A percentile compares a stretch with the other conserved stretches of the same genome.
Evolutionary conservation across 2,888 invertebrate genomes (phyloP).

Genomic region (Atherix ibis): DNA sequence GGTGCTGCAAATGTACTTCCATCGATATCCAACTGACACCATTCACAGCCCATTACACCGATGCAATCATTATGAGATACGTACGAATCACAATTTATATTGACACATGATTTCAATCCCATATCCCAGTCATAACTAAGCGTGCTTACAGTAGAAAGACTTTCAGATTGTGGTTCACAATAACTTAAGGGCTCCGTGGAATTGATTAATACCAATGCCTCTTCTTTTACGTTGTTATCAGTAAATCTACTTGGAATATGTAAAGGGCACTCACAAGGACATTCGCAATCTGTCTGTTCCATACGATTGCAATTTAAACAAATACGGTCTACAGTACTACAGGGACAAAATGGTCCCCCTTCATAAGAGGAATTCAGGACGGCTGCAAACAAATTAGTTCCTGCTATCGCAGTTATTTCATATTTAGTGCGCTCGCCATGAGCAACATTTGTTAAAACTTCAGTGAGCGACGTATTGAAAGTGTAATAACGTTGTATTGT

Average conservation of each 20-base stretch:
- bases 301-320: constrained; percentile 86
- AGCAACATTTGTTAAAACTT: constrained; percentile 64
- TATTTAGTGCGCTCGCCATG: constrained; percentile 81
- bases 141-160: constrained; percentile 18
- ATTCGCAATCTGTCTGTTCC: constrained; percentile 90
- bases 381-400: constrained; percentile 79
- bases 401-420: constrained; percentile 61
- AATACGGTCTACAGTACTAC: constrained; percentile 73
- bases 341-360: constrained; percentile 76
- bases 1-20: constrained; percentile 51
- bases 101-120: constrained; percentile 47
- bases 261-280: constrained; percentile 79
- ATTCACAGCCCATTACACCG: constrained; percentile 74
- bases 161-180: constrained; percentile 24
- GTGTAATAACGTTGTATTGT: constrained; percentile 67
- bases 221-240: constrained; percentile 4
- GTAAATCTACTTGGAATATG: constrained; percentile 16
- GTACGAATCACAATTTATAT: constrained; percentile 51
- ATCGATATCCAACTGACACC: constrained; percentile 72
- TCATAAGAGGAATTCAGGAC: constrained; percentile 78
- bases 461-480: constrained; percentile 64
- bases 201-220: not conserved
- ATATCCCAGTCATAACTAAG: constrained; percentile 34
- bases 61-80: constrained; percentile 45
- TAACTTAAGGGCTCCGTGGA: constrained; percentile 16